Percentiles rank a stretch among this genome's conserved stretches.
Evolutionary conservation across 2,797 vertebrate genomes (phyloP).

Genomic region (Vultur gryphus): DNA sequence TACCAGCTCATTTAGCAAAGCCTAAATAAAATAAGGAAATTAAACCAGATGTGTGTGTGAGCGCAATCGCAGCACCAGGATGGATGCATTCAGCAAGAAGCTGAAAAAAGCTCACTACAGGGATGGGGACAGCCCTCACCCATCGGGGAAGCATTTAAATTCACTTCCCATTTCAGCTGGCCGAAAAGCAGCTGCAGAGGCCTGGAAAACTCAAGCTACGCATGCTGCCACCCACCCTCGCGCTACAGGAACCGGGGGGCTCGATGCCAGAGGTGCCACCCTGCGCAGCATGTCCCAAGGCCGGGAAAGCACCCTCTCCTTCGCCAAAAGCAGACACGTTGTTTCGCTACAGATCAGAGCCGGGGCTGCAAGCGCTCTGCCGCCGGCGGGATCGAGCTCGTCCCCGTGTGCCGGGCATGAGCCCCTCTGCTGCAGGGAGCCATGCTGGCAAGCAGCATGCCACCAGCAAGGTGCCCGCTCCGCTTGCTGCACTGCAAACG

Average conservation of each 20-base stretch:
- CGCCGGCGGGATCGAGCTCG: fast-evolving
- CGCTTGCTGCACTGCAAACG: fast-evolving
- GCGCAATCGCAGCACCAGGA: not conserved
- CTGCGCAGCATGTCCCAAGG: fast-evolving
- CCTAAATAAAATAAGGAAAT: not conserved
- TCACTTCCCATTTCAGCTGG: not conserved
- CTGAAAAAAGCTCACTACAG: not conserved
- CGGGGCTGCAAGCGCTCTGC: fast-evolving
- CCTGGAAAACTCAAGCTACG: fast-evolving
- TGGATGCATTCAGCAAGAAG: fast-evolving
- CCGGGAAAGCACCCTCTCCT: not conserved
- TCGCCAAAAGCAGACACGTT: not conserved
- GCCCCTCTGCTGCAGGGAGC: not conserved
- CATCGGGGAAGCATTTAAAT: not conserved
- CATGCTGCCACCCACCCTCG: fast-evolving
- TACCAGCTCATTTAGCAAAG: not conserved
- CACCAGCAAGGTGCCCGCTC: not conserved
- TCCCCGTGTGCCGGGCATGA: fast-evolving
- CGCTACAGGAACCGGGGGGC: fast-evolving
- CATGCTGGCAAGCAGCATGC: not conserved
- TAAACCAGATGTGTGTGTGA: fast-evolving
- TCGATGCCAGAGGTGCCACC: not conserved
- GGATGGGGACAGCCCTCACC: not conserved
- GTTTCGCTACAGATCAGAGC: fast-evolving
- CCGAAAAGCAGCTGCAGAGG: not conserved